Conservation (phyloP, 1,140 invertebrate species). For the Pachypsylla venusta region DNA sequence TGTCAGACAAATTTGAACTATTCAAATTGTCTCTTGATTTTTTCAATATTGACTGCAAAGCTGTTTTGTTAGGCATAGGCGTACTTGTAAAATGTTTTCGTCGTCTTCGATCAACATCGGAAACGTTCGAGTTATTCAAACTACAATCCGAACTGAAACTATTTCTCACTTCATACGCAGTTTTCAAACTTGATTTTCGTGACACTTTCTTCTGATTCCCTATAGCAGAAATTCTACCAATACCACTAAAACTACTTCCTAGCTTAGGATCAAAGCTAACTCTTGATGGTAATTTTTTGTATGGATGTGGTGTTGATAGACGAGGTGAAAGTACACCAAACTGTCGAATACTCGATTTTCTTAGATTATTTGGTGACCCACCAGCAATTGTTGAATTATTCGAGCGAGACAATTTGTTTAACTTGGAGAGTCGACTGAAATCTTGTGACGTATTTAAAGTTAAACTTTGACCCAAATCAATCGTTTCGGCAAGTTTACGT, state of each 20-base stretch:
- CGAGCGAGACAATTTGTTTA: neutral
- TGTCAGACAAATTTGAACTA: neutral
- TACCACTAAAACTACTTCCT: neutral
- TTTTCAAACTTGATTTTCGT: neutral
- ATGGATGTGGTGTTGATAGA: neutral
- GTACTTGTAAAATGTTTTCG: neutral
- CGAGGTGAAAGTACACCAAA: neutral
- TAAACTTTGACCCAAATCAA: neutral
- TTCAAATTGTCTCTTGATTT: neutral
- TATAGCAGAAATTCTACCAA: neutral
- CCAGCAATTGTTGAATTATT: neutral
- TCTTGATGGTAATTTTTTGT: neutral
- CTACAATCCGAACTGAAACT: neutral
- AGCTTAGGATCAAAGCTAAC: conserved; percentile 6
- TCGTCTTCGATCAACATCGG: neutral
- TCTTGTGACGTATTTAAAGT: neutral
- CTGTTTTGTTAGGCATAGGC: neutral
- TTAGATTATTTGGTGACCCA: neutral
- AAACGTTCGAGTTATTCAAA: conserved; percentile 1
- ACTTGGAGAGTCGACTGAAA: neutral
- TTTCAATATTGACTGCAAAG: neutral
- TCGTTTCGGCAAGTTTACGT: conserved; percentile 7
- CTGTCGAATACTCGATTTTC: neutral
- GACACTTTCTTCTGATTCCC: no score
- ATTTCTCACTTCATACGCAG: neutral